Evolutionary conservation across 1,140 invertebrate genomes (phyloP), one percentile per base, ranked within the genome.

Genomic region (Hestina assimilis): DNA sequence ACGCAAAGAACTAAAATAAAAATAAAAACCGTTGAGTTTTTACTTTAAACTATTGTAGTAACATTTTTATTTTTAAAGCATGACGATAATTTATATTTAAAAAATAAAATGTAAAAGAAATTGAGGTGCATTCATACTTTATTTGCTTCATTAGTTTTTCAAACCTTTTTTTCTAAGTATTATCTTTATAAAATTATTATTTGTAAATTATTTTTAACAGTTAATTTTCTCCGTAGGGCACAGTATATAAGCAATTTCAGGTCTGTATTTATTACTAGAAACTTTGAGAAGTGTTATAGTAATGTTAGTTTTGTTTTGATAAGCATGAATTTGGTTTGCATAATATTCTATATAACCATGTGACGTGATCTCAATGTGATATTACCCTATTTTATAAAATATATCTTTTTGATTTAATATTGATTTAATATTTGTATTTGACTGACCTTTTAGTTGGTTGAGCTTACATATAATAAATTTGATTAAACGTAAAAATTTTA

Each of bases 231-330:
- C 79, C 75, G 69, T 88, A 89, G 88, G 87, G 68, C 70, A 87
- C 85, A 82, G 79, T 89, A 71, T 89, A 87, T 89, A 89, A 89
- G 67, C 84, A 89, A 87, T 89, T 89, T 74, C 83, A 89, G 88
- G 88, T 89, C 83, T 88, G 88, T 89, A 89, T 85, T 75, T 15
- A 69, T 69, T 14, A 23, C 23, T 19, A 38, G 33, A 3, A 26
- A 17, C 8, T 51, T 12, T 51, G 24, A 51, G n/a, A 26, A 21
- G 31, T 17, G 28, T 47, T 50, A 14, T 8, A 28, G 31, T 43
- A 31, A 43, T 28, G 4, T 57, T 56, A 41, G 33, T 29, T 48
- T 47, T 11, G 11, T 50, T 38, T 55, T 55, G 24, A 12, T 14
- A 21, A 55, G 62, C 62, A 60, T 60, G 63, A 23, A 26, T 46